These are phyloP conservation scores for Hofmannophila pseudospretella DNA, from an alignment of 2,888 invertebrate genomes.

Conservation along the genomic window DNA sequence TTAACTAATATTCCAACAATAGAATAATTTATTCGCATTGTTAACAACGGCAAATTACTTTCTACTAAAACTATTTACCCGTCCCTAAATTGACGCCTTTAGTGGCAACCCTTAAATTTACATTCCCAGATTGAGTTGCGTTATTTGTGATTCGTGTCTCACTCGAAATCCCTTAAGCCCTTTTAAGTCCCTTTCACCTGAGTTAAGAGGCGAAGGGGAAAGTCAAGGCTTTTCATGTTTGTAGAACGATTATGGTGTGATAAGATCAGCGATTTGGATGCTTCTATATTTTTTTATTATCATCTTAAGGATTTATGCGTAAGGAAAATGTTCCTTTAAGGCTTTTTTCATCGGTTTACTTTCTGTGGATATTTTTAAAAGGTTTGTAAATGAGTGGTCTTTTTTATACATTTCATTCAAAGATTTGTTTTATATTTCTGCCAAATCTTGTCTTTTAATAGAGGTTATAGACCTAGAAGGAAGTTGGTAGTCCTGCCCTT, in stretches of 20 bases:
- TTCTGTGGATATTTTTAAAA: too few relatives aligned
- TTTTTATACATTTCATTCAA: too few relatives aligned
- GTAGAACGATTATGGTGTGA: slow-evolving; percentile 9
- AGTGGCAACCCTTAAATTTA: slow-evolving; percentile 28
- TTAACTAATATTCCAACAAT: too few relatives aligned
- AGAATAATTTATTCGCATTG: too few relatives aligned
- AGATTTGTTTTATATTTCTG: too few relatives aligned
- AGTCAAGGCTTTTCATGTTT: slow-evolving; percentile 18
- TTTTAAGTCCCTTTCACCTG: slow-evolving; percentile 22
- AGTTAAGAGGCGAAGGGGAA: slow-evolving; percentile 11
- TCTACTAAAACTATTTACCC: not conserved
- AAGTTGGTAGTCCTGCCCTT: too few relatives aligned
- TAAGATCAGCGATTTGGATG: slow-evolving; percentile 17
- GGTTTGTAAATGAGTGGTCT: too few relatives aligned
- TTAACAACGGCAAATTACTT: too few relatives aligned
- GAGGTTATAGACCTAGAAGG: too few relatives aligned
- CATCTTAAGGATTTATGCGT: slow-evolving; percentile 4
- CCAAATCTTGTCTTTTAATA: too few relatives aligned
- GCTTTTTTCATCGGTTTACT: too few relatives aligned
- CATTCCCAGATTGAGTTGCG: slow-evolving; percentile 33
- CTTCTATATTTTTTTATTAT: slow-evolving; percentile 13
- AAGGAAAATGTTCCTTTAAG: too few relatives aligned
- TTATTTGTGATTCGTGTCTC: slow-evolving; percentile 24
- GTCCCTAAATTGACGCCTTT: not conserved
- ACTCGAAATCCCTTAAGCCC: slow-evolving; percentile 19